Conservation (phyloP, 2,888 invertebrate species). For the Cryptosula pallasiana region DNA sequence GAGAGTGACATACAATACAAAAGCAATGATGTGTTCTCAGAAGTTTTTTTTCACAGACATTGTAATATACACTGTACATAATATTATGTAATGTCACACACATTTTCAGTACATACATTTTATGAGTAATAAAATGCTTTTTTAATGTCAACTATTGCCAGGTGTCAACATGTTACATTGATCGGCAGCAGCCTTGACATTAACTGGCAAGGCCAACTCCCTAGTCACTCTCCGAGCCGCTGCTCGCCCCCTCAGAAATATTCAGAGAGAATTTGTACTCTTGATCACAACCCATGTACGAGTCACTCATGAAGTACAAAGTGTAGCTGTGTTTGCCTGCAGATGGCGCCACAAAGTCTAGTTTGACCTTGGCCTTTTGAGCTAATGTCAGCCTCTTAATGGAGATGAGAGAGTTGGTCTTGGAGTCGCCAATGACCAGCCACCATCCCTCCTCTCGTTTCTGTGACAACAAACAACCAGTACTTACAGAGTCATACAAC, state of each 20-base stretch:
- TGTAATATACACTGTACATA: neutral
- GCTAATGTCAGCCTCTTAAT: slow-evolving; percentile 94
- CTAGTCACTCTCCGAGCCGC: slow-evolving; percentile 23
- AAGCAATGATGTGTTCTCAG: no score
- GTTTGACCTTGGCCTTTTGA: slow-evolving; percentile 77
- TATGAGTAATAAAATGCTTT: no score
- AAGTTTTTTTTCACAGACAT: no score
- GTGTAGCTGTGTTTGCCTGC: slow-evolving; percentile 82
- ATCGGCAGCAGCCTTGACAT: no score
- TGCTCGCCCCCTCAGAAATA: slow-evolving; percentile 34
- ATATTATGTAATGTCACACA: neutral
- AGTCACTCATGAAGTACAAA: slow-evolving; percentile 97
- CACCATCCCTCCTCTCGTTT: slow-evolving; percentile 69
- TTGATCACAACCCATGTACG: slow-evolving; percentile 98
- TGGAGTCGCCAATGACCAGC: slow-evolving; percentile 97
- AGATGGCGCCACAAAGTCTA: slow-evolving; percentile 90
- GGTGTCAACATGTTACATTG: no score
- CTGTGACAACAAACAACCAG: slow-evolving; percentile 43
- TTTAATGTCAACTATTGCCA: no score
- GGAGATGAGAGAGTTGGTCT: slow-evolving; percentile 85
- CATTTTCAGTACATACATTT: no score
- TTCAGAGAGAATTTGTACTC: slow-evolving; percentile 78
- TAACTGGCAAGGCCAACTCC: no score
- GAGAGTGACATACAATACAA: no score
- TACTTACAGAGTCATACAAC: no score